These are phyloP conservation scores for Copsychus sechellarum DNA, from an alignment of 2,113 vertebrate genomes.

Conservation along the genomic window DNA sequence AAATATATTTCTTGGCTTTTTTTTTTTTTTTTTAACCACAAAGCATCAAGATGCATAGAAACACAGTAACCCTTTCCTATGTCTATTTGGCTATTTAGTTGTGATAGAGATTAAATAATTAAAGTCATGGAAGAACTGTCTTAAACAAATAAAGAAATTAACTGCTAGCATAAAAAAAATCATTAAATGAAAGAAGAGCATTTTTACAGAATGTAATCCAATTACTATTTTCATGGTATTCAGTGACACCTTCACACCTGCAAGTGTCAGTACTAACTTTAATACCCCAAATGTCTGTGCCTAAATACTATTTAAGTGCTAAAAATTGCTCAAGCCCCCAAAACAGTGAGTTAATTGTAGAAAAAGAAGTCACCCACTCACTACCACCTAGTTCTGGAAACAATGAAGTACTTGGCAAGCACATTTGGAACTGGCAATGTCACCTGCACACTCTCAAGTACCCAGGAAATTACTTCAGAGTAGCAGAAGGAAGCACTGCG, in stretches of 20 bases:
- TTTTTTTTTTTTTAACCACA: not conserved
- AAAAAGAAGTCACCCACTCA: not conserved
- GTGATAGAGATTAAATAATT: not conserved
- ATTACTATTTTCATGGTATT: not conserved
- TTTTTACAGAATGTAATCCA: not conserved
- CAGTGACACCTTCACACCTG: not conserved
- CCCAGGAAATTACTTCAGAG: not conserved
- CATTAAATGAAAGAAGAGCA: not conserved
- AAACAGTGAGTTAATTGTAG: not conserved
- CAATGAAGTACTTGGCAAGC: not conserved
- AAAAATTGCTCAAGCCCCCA: not conserved
- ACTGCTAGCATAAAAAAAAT: not conserved
- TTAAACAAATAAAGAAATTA: not conserved
- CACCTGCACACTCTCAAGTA: not conserved
- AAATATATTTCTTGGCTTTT: not conserved
- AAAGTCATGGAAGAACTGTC: not conserved
- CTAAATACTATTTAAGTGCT: not conserved
- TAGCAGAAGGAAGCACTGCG: rapidly evolving
- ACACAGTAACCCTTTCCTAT: not conserved
- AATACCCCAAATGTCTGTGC: not conserved
- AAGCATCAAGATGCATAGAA: not conserved
- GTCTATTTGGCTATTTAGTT: not conserved
- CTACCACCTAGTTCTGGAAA: not conserved
- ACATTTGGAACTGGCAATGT: not conserved
- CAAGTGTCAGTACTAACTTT: not conserved